Evolutionary conservation across 53 echinoderm and acorn worm species (phyloP), one percentile per base, ranked within the genome.

Genomic region (Glandiceps talaboti): DNA sequence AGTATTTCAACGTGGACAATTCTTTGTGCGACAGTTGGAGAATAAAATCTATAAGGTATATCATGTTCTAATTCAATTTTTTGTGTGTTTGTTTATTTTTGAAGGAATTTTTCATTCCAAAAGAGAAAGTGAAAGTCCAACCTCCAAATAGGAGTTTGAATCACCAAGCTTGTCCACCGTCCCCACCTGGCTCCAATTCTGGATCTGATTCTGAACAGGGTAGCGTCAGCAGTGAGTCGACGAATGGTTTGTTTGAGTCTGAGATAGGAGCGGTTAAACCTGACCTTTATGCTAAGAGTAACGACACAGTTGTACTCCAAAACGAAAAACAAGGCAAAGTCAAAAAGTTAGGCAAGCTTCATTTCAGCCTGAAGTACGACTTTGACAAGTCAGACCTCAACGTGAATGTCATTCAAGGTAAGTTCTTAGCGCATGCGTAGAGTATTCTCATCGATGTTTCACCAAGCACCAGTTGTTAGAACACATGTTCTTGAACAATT

Each of bases 301-400:
- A 96, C 77, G 89, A 89, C 33, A 80, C 85, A 14, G 30, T 94
- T 14, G 89, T 91, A 1, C 77, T 82, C 30, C 79, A 29, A 1
- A 29, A 73, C 10, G 30, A 77, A 77, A 75, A 77, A 25, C 86
- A 83, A 74, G 64, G 64, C 6, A 45, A 45, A 45, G 64, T 45
- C 20, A 45, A 45, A 20, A 88, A 85, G 73, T 76, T 81, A 20
- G 96, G 96, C 0, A 87, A 84, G n/a, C 30, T 96, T 30, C 96
- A 96, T 74, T 88, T 90, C 79, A 96, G 92, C 77, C 92, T 96
- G 27, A 90, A 93, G 79, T 96, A 96, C 33, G 90, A 91, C 79
- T 96, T 96, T 85, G 86, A 88, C 29, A 90, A 85, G 20, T 96
- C 96, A 1, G 96, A 96, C 32, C 92, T 96, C 75, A 87, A 92